Base-by-base conservation (phyloP, 1,140 invertebrate species). In the Aporrectodea caliginosa region DNA sequence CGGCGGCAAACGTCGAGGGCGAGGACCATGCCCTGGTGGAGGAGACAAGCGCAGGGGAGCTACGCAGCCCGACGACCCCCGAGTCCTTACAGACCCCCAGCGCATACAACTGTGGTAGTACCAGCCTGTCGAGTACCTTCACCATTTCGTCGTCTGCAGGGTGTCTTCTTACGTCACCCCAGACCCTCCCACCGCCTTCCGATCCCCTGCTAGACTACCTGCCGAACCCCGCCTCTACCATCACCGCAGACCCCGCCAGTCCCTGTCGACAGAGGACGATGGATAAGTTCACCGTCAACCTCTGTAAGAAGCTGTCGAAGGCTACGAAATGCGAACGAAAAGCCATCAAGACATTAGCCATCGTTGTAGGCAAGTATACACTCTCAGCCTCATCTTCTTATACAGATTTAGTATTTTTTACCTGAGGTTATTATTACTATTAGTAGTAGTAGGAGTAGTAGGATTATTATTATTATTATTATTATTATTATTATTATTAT, bases 291-390 rank as follows among this genome's bases (percentile, higher is more conserved):
- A 35, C 75, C n/a, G 27, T 58, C 73, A 87, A 79, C 84, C 73
- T 76, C 27, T 85, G 85, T 80, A 85, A 85, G 34, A 75, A 69
- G 94, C 68, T 95, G 97, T 97, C 96, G 86, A 96, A 94, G 31
- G 95, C 95, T 0, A 95, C 94, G 0, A 96, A 95, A 87, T 94
- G 95, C 85, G 98, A 99, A 87, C 92, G 96, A 80, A 98, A 99
- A 89, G 97, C 98, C 16, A 99, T 98, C 2, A 99, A 99, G 90
- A 99, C 98, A 22, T 88, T 99, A 58, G 97, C 97, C 80, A 99
- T 99, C 87, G 98, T 99, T 81, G 91, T 99, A 86, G 97, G 98
- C 99, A 90, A 92, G 35, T 43, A 0, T 14, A 30, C 29, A 73
- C n/a, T n/a, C n/a, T n/a, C n/a, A n/a, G n/a, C n/a, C n/a, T n/a